These are phyloP conservation scores for Hydroisotoma schaefferi DNA, from an alignment of 2,888 invertebrate genomes.

Conservation along the genomic window DNA sequence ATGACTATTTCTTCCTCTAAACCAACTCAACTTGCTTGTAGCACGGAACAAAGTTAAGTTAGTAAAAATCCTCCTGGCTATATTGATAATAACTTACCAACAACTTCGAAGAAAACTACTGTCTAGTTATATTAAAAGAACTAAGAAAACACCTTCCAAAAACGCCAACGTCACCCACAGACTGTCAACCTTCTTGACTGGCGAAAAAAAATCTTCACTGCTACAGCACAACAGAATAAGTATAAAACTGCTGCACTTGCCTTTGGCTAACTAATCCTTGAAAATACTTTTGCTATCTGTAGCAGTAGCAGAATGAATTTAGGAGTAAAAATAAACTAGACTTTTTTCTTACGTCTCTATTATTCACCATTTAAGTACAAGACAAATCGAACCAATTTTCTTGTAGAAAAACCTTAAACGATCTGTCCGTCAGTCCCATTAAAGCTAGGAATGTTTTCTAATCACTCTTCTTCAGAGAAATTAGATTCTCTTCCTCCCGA, in stretches of 20 bases:
- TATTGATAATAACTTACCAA: too few species aligned
- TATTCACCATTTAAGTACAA: too few species aligned
- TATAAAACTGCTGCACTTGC: background rate
- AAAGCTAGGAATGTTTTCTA: background rate
- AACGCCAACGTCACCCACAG: conserved; percentile 7
- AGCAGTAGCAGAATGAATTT: background rate
- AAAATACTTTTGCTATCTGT: background rate
- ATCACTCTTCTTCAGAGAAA: background rate
- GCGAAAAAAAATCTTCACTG: background rate
- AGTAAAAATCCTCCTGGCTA: too few species aligned
- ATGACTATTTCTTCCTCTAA: too few species aligned
- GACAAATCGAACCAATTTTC: too few species aligned
- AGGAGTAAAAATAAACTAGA: background rate
- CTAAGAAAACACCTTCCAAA: background rate
- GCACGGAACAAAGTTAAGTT: too few species aligned
- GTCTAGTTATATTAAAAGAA: too few species aligned
- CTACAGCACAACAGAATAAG: too few species aligned
- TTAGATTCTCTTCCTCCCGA: background rate
- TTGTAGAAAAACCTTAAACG: background rate
- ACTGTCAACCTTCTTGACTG: conserved; percentile 2
- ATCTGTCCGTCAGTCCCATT: background rate
- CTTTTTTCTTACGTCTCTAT: background rate
- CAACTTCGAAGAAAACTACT: too few species aligned
- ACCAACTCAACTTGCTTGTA: too few species aligned
- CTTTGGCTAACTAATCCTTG: background rate